Evolutionary conservation across 2,797 vertebrate species (phyloP).

Genomic region (Chelon labrosus): DNA sequence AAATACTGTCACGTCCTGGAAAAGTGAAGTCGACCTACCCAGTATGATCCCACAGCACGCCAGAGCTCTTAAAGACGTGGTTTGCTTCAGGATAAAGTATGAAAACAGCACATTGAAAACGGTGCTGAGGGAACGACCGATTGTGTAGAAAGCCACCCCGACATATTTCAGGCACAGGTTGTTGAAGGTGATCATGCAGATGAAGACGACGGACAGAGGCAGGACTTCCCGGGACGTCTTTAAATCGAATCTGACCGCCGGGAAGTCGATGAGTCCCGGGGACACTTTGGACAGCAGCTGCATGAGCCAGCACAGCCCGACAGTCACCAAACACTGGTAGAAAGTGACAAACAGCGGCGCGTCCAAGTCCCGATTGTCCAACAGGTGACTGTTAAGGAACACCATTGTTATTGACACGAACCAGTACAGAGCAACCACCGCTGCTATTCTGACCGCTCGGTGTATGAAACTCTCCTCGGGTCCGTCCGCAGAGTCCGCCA

Average conservation of each 20-base stretch:
- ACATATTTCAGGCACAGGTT: slow-evolving; percentile 95
- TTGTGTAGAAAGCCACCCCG: slow-evolving; percentile 97
- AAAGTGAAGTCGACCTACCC: slow-evolving; percentile 73
- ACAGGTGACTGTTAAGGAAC: slow-evolving; percentile 93
- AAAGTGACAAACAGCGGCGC: slow-evolving; percentile 95
- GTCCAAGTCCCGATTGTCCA: slow-evolving; percentile 91
- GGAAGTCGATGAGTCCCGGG: slow-evolving; percentile 85
- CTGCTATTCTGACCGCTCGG: slow-evolving; percentile 84
- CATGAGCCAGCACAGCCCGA: slow-evolving; percentile 87
- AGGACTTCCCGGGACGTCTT: slow-evolving; percentile 91
- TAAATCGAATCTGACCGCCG: slow-evolving; percentile 86
- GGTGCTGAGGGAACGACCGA: slow-evolving; percentile 95
- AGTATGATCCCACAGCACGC: slow-evolving; percentile 91
- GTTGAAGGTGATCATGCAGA: slow-evolving; percentile 96
- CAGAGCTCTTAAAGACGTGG: slow-evolving; percentile 89
- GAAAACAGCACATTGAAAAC: slow-evolving; percentile 96
- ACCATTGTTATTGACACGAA: slow-evolving; percentile 97
- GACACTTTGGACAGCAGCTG: slow-evolving; percentile 83
- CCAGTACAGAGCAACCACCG: slow-evolving; percentile 94
- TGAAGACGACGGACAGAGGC: slow-evolving; percentile 93
- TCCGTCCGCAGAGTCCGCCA: slow-evolving; percentile 73
- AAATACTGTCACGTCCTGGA: too few relatives aligned
- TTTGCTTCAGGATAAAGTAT: slow-evolving; percentile 92
- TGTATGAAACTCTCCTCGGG: slow-evolving; percentile 83
- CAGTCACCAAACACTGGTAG: slow-evolving; percentile 92